Evolutionary conservation across 2,888 invertebrate genomes (phyloP).

Genomic region (Stegophylla sp.): DNA sequence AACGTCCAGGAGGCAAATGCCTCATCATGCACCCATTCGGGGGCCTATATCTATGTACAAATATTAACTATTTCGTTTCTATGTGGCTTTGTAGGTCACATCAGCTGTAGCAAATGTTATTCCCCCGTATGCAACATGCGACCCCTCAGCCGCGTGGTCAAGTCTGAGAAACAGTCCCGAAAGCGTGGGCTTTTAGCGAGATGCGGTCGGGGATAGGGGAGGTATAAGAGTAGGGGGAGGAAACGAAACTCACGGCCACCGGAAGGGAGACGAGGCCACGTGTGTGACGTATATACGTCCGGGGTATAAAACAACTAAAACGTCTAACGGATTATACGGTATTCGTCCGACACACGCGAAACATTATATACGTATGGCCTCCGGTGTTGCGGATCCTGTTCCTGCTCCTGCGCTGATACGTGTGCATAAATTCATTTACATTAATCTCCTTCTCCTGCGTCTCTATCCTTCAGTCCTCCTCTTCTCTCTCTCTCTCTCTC

Average conservation of each 20-base stretch:
- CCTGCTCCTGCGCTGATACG: neutral
- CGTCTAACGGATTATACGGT: conserved; percentile 22
- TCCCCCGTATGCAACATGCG: no score
- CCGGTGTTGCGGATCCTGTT: neutral
- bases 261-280: no score
- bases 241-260: no score
- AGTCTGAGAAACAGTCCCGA: conserved; percentile 24
- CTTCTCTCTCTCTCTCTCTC: neutral
- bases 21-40: no score
- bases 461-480: no score
- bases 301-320: neutral
- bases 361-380: neutral
- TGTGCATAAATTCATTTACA: conserved; percentile 30
- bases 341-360: neutral
- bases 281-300: neutral
- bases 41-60: no score
- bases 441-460: neutral
- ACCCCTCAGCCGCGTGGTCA: neutral
- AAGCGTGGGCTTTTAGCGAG: neutral
- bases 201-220: neutral
- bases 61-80: no score
- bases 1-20: no score
- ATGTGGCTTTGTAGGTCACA: no score
- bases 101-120: no score
- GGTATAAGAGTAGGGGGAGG: no score